A percentile compares a stretch with the other conserved stretches of the same genome.
These are phyloP conservation scores for Zenarchopterus dispar DNA, from an alignment of 2,797 vertebrate species.

Conservation along the genomic window DNA sequence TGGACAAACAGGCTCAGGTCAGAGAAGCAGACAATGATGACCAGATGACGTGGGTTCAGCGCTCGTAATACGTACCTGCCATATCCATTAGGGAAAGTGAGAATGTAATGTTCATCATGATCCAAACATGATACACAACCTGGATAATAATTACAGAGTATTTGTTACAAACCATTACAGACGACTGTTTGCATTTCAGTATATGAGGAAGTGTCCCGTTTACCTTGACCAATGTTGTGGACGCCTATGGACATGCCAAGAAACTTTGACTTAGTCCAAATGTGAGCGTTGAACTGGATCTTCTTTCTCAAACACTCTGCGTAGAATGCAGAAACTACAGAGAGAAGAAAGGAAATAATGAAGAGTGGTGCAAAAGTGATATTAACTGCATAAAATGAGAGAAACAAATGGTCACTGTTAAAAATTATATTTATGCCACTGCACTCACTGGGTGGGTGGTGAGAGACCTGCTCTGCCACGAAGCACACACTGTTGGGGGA, in stretches of 20 bases:
- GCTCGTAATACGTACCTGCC: constrained; percentile 83
- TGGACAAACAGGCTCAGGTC: constrained; percentile 66
- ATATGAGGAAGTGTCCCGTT: background rate
- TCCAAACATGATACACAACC: constrained; percentile 97
- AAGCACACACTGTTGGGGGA: constrained; percentile 92
- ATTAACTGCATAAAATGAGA: background rate
- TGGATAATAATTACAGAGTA: constrained; percentile 51
- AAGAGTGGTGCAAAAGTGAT: background rate
- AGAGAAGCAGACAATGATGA: background rate
- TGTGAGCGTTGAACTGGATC: constrained; percentile 99
- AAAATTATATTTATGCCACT: background rate
- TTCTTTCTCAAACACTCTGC: constrained; percentile 95
- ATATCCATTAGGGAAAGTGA: constrained; percentile 98
- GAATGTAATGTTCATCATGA: constrained; percentile 97
- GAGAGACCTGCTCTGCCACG: constrained; percentile 98
- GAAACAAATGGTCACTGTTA: background rate
- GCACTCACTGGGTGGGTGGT: constrained; percentile 97
- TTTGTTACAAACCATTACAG: background rate
- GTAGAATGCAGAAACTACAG: constrained; percentile 97
- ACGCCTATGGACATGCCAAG: constrained; percentile 99
- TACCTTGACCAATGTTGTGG: constrained; percentile 99
- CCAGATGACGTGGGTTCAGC: background rate
- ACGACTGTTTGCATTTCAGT: background rate
- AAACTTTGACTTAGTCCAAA: constrained; percentile 99
- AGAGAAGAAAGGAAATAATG: background rate